Evolutionary conservation across 2,797 vertebrate genomes (phyloP), one percentile per base, ranked within the genome.

Genomic region (Nannoperca obscura): DNA sequence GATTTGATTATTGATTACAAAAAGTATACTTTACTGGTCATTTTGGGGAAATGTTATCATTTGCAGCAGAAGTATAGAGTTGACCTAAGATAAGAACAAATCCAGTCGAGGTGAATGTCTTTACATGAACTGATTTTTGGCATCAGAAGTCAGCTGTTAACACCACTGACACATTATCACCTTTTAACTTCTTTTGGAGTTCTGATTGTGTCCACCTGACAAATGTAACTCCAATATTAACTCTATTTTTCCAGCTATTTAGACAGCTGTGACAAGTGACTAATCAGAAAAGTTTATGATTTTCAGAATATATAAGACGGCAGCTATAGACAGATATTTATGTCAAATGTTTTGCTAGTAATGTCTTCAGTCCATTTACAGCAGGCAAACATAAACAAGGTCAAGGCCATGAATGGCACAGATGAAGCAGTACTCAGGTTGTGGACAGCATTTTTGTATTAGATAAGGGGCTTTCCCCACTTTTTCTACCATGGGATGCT

Each of bases 401-500:
- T 76, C 44, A 54, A 54, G 14, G 32, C 73, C 47, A 71, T 84
- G 55, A 60, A 14, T 42, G 13, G 14, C n/a, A 55, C 24, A 17
- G 53, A 5, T 42, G 24, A 30, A 73, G 54, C 44, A 13, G 19
- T 38, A 34, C 14, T 64, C 44, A 47, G 49, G 65, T 14, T 74
- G 49, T 83, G 30, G 52, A 78, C 49, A 14, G 55, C 67, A 53
- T 34, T 66, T 65, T 70, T 55, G 40, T 32, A 52, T 40, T 3
- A 65, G 59, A 50, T 7, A 12, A 4, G 83, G 87, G 86, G 58
- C 44, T 75, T 82, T 80, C 84, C 88, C 65, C 19, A 58, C 27
- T 65, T 84, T 49, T 76, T 74, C 81, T 65, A 1, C 30, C 34
- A 15, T 54, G 50, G 63, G 83, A 87, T 87, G 89, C 91, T 93